Evolutionary conservation across 1,140 invertebrate species (phyloP).

Genomic region (Frieseomelitta varia): DNA sequence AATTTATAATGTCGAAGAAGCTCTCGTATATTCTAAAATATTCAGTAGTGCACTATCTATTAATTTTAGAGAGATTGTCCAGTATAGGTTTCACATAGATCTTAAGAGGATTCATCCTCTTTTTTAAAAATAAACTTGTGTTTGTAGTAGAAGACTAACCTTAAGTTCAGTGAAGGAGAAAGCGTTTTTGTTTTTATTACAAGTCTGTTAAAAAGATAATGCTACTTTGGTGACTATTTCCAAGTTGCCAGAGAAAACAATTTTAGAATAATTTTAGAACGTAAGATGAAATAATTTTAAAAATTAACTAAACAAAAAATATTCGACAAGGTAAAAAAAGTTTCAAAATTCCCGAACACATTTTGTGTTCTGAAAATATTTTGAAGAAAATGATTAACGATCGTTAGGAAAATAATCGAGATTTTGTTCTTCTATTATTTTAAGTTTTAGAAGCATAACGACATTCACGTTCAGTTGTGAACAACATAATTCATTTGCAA

Average conservation of each 20-base stretch:
- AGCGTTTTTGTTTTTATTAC: background rate
- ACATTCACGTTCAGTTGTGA: background rate
- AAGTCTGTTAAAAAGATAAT: background rate
- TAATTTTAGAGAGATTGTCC: background rate
- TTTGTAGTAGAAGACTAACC: background rate
- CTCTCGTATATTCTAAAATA: background rate
- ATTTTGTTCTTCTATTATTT: background rate
- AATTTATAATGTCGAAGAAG: background rate
- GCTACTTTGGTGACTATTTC: background rate
- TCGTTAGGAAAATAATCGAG: background rate
- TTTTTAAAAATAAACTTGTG: background rate
- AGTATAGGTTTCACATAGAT: background rate
- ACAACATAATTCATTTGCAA: background rate
- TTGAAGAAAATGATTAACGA: background rate
- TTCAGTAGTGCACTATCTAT: background rate
- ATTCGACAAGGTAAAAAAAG: too few species aligned
- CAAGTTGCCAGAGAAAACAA: background rate
- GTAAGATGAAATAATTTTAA: background rate
- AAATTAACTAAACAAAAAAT: background rate
- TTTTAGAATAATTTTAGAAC: background rate
- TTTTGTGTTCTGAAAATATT: background rate
- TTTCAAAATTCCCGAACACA: background rate
- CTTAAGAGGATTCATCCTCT: background rate
- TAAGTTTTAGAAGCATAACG: too few species aligned
- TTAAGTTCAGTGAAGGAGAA: background rate